Conservation (phyloP, 2,888 invertebrate species). For the Diaperis boleti region DNA sequence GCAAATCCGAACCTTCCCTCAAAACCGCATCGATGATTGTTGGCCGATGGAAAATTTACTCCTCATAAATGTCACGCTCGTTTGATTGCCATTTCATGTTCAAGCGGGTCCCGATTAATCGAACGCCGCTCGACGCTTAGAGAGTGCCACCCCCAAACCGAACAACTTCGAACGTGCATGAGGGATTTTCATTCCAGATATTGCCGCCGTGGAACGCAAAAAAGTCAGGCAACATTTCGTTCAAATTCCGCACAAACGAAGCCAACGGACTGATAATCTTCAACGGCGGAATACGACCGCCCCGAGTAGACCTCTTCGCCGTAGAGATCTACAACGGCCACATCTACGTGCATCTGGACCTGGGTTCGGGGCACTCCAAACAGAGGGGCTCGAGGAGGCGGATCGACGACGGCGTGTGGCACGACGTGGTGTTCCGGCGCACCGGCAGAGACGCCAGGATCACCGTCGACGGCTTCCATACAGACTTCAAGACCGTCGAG, state of each 20-base stretch:
- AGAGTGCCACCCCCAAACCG: too few relatives aligned
- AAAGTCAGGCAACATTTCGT: constrained; percentile 88
- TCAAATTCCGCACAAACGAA: constrained; percentile 96
- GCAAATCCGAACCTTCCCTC: constrained; percentile 11
- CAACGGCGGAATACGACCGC: constrained; percentile 85
- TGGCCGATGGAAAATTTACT: too few relatives aligned
- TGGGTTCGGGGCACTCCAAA: constrained; percentile 91
- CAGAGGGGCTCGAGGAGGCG: constrained; percentile 84
- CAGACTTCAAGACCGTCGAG: constrained; percentile 90
- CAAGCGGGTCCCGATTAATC: too few relatives aligned
- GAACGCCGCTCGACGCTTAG: too few relatives aligned
- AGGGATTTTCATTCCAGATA: constrained; percentile 70
- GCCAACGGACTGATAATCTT: constrained; percentile 94
- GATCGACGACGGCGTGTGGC: constrained; percentile 94
- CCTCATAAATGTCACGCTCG: too few relatives aligned
- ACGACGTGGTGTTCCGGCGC: constrained; percentile 86
- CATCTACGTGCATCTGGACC: constrained; percentile 90
- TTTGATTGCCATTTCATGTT: too few relatives aligned
- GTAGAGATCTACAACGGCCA: constrained; percentile 95
- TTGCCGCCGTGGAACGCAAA: constrained; percentile 93
- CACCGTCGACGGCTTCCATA: constrained; percentile 88
- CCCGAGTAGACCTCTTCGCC: constrained; percentile 90
- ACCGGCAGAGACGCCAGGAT: constrained; percentile 88
- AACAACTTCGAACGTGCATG: too few relatives aligned
- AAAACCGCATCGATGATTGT: background rate